A percentile compares a stretch with the other conserved stretches of the same genome.
These are phyloP conservation scores for Otus sunia DNA, from an alignment of 2,113 vertebrate species.

Conservation along the genomic window DNA sequence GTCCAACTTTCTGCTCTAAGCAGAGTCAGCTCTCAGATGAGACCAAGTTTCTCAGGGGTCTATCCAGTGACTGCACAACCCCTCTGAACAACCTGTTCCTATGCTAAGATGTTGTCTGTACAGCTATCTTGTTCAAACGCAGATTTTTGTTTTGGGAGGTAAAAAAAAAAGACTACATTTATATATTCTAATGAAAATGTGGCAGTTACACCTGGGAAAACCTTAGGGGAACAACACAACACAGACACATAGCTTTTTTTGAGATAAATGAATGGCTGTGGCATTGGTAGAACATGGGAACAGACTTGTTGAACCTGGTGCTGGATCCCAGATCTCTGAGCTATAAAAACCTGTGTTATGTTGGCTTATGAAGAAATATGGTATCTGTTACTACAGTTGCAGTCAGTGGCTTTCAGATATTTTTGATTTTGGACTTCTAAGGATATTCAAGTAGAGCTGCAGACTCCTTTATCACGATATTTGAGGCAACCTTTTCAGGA, in stretches of 20 bases:
- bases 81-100: neutral
- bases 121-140: neutral
- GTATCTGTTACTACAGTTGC: neutral
- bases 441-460: neutral
- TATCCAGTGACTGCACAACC: neutral
- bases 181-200: neutral
- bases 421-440: neutral
- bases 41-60: neutral
- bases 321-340: neutral
- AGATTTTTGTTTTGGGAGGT: neutral
- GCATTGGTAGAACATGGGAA: neutral
- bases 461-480: neutral
- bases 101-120: neutral
- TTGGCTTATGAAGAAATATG: neutral
- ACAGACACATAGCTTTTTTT: neutral
- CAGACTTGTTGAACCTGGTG: neutral
- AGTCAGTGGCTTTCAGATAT: neutral
- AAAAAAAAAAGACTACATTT: neutral
- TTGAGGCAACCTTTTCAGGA: neutral
- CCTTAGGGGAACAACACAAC: neutral
- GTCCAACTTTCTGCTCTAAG: neutral
- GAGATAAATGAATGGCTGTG: neutral
- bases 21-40: neutral
- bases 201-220: neutral
- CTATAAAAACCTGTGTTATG: neutral